Evolutionary conservation across 2,888 invertebrate species (phyloP).

Genomic region (Orthonevra nobilis): DNA sequence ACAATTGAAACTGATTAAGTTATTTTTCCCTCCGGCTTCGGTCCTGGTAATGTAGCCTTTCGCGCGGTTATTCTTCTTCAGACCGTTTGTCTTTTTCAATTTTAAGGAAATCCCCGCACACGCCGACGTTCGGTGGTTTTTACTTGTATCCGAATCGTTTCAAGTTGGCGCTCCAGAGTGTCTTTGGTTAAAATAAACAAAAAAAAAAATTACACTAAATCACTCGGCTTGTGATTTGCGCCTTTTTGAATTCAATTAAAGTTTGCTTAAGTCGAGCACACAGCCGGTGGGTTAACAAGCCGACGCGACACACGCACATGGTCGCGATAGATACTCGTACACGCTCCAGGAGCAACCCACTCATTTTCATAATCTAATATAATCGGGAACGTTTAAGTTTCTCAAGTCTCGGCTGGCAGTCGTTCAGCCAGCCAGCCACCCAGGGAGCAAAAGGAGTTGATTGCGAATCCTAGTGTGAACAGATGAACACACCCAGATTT

Average conservation of each 20-base stretch:
- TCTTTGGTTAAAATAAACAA: constrained; percentile 8
- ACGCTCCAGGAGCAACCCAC: constrained; percentile 38
- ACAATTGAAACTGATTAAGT: constrained; percentile 69
- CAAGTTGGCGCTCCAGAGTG: constrained; percentile 39
- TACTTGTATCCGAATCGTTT: constrained; percentile 4
- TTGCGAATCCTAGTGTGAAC: constrained; percentile 30
- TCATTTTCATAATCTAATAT: constrained; percentile 59
- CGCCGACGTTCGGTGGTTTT: background rate
- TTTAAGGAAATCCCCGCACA: constrained; percentile 10
- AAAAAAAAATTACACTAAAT: constrained; percentile 43
- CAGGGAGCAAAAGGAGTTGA: constrained; percentile 40
- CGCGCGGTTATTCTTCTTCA: background rate
- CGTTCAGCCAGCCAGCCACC: constrained; percentile 49
- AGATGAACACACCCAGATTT: constrained; percentile 29
- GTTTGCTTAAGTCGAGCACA: constrained; percentile 28
- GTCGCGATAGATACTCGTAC: no score
- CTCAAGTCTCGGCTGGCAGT: constrained; percentile 60
- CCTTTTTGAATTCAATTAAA: constrained; percentile 62
- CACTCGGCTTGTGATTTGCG: constrained; percentile 42
- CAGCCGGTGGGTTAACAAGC: constrained; percentile 6
- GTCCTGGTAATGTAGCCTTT: background rate
- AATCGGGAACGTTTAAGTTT: constrained; percentile 55
- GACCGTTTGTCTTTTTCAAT: background rate
- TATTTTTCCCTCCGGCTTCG: constrained; percentile 10
- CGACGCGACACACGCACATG: no score